Conservation (phyloP, 2,888 invertebrate species). For the Eupithecia subfuscata region DNA sequence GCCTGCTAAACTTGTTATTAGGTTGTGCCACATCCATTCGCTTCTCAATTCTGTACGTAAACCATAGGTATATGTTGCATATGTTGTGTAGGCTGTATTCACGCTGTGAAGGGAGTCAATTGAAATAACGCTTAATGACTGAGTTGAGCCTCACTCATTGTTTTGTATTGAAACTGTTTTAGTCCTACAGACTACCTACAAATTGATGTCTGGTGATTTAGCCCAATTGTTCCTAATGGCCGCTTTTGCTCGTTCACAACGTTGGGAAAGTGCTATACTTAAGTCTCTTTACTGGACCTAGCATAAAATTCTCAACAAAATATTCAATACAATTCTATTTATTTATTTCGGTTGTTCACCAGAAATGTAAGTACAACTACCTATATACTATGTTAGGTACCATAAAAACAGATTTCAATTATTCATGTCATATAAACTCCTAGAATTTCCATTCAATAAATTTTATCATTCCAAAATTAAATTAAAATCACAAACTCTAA, state of each 20-base stretch:
- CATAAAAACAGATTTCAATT: no score
- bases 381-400: background rate
- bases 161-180: conserved; percentile 32
- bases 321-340: no score
- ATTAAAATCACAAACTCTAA: no score
- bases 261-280: background rate
- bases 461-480: no score
- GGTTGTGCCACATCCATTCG: conserved; percentile 13
- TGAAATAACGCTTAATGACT: conserved; percentile 42
- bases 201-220: background rate
- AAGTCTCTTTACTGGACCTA: background rate
- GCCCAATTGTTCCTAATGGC: background rate
- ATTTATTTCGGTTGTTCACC: no score
- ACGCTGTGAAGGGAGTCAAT: conserved; percentile 39
- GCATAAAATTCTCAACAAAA: background rate
- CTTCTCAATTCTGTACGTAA: conserved; percentile 13
- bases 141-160: conserved; percentile 36
- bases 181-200: background rate
- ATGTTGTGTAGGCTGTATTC: conserved; percentile 43
- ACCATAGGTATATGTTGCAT: conserved; percentile 42
- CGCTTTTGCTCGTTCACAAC: background rate
- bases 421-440: no score
- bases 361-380: no score
- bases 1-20: background rate
- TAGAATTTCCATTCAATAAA: no score